Conservation (phyloP, 1,140 invertebrate genomes). For the Plectrocnemia conspersa region DNA sequence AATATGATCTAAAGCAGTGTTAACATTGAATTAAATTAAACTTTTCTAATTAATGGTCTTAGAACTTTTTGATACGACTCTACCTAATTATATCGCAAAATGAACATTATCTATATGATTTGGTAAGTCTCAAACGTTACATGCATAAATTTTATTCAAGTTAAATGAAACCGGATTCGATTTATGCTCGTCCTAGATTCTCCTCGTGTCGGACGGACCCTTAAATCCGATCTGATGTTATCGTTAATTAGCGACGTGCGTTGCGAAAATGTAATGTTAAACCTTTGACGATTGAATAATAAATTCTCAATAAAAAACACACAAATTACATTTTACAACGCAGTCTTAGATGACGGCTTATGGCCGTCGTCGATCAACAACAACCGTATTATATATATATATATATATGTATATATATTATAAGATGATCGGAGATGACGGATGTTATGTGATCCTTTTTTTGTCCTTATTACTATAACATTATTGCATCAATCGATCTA, state of each 20-base stretch:
- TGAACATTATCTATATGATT: background rate
- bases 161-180: conserved; percentile 15
- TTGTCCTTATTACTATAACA: background rate
- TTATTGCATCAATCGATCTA: background rate
- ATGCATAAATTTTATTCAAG: conserved; percentile 6
- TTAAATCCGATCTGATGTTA: conserved; percentile 25
- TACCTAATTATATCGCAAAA: background rate
- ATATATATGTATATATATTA: too few relatives aligned
- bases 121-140: background rate
- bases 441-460: conserved; percentile 16
- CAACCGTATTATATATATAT: conserved; percentile 26
- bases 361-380: conserved; percentile 21
- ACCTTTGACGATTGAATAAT: background rate
- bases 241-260: conserved; percentile 13
- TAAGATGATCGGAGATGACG: conserved; percentile 27
- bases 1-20: too few relatives aligned
- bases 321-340: conserved; percentile 24
- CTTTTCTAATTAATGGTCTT: too few relatives aligned
- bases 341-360: conserved; percentile 26
- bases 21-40: too few relatives aligned
- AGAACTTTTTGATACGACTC: background rate
- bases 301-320: background rate
- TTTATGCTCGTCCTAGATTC: conserved; percentile 9
- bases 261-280: conserved; percentile 25
- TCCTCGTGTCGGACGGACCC: background rate